Evolutionary conservation across 1,140 invertebrate species (phyloP), one percentile per base, ranked within the genome.

Genomic region (Cyphomyrmex costatus): DNA sequence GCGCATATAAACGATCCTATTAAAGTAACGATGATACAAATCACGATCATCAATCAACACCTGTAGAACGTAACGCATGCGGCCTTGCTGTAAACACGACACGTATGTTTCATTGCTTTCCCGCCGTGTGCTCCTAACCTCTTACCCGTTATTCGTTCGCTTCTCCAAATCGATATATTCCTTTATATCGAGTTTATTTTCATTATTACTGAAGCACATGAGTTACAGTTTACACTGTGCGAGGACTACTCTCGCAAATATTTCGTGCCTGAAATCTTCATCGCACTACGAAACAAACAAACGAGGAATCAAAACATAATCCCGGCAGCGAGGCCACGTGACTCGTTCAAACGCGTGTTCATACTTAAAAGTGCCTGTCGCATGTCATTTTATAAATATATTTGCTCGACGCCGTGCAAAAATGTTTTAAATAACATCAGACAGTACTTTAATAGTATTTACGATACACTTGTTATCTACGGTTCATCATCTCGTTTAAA

Each of bases 11-110:
- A 3, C 0, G 56, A 73, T 68, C 21, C 77, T 51, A 89, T 65
- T 8, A 73, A 73, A 61, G 16, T n/a, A 24, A 49, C n/a, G 76
- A 89, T 36, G 10, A 86, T 16, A 16, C 14, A 71, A 21, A 73
- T 70, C 7, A 66, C 7, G 7, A 89, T n/a, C 88, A 89, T 89
- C 4, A 30, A 68, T 78, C 12, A 33, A 42, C 12, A 79, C 33
- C 46, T 66, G 63, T 79, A 19, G 49, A 66, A 68, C n/a, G 21
- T 19, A 74, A 51, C 53, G 12, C n/a, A 36, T 53, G 46, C 46
- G 24, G 49, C 16, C 0, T 30, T 27, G 24, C 8, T 24, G 3
- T 8, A 36, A 21, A 42, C 16, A 2, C 10, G 1, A 14, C n/a
- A n/a, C 46, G 46, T 49, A 49, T 12, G 42, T 7, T 36, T 7